Evolutionary conservation across 2,113 vertebrate species (phyloP), one percentile per base, ranked within the genome.

Genomic region (Laticauda colubrina): DNA sequence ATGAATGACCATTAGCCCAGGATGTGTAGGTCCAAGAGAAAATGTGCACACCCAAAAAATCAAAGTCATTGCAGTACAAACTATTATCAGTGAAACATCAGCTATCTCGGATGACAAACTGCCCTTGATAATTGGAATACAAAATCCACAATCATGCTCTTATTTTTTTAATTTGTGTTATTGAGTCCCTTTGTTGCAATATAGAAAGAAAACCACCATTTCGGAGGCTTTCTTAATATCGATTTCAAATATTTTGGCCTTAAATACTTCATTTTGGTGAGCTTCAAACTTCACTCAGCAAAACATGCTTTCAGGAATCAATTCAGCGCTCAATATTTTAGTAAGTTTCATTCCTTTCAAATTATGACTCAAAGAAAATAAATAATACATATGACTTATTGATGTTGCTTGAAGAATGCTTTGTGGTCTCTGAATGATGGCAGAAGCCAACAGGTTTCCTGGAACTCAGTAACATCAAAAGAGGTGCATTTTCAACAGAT

Each of bases 241-340:
- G 94, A 97, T 97, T 97, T 96, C 94, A 97, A 97, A 94, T 94
- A 61, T 94, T 92, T 94, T 81, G 94, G 87, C 92, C 81, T 92
- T 34, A 94, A 45, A 95, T 95, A 95, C 95, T 96, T 97, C 97
- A 95, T 92, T 96, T 96, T 90, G 90, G 93, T 94, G 90, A 96
- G 54, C 92, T 92, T 96, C 93, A 95, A 96, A 97, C 94, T 48
- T 94, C 90, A 95, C 93, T 96, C 95, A 95, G 91, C 81, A 94
- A 97, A 97, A 96, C 95, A 93, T 93, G 95, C 97, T 97, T 95
- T 95, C 92, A 93, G 92, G 96, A 96, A 96, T 96, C 93, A 97
- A 95, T 96, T 93, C 89, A 87, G 43, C 90, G 89, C 90, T 96
- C 90, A 87, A 94, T 96, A 97, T 94, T 2, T 24, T 23, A 94